Evolutionary conservation across 2,113 vertebrate genomes (phyloP).

Genomic region (Pachycephala philippinensis): DNA sequence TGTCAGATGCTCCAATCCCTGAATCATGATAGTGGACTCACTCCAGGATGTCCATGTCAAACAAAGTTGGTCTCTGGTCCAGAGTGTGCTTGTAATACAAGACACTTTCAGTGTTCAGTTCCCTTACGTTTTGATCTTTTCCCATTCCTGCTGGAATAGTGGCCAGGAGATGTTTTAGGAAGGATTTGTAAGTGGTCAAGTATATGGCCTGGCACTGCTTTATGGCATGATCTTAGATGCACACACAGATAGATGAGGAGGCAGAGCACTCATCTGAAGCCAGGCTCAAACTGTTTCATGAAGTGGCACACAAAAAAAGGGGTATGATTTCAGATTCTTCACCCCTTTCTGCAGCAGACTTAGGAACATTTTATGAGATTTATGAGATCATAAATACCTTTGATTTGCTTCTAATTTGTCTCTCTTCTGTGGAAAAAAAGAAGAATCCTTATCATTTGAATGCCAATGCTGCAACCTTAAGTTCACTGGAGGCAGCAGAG

Average conservation of each 20-base stretch:
- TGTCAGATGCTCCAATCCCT: background rate
- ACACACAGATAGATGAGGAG: background rate
- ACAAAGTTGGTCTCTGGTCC: background rate
- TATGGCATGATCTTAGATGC: background rate
- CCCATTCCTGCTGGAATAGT: background rate
- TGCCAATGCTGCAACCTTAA: background rate
- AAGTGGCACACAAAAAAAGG: background rate
- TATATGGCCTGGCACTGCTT: background rate
- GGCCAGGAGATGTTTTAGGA: background rate
- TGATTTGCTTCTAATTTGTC: background rate
- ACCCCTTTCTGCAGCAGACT: rapidly evolving
- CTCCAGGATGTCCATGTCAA: background rate
- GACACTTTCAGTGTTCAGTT: background rate
- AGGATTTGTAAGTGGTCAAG: background rate
- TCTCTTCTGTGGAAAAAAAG: background rate
- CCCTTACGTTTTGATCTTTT: background rate
- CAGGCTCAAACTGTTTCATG: background rate
- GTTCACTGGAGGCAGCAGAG: background rate
- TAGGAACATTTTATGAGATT: background rate
- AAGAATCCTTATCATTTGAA: background rate
- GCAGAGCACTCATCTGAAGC: background rate
- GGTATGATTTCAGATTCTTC: background rate
- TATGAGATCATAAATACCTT: background rate
- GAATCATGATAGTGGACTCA: background rate
- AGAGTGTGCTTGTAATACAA: background rate